Base-by-base conservation (phyloP, 2,888 invertebrate species). In the Lithophane socia region DNA sequence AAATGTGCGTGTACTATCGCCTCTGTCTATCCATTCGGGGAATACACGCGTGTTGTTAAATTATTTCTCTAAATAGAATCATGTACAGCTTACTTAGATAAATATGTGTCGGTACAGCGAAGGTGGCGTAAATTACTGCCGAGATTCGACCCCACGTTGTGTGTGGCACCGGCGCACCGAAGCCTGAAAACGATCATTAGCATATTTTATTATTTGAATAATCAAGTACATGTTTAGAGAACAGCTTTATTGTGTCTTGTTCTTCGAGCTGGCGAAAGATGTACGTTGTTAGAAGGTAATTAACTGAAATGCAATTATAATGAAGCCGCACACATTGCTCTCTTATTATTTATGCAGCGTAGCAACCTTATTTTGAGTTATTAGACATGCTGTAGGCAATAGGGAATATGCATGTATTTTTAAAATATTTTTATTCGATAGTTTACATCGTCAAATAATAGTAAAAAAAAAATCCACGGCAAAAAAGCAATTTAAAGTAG, bases 151-250 rank as follows among this genome's bases (percentile, higher is more conserved):
- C 98, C 87, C 97, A 94, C 7, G 97, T 91, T 0, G 98, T 98
- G 42, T 97, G 97, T 0, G 98, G 98, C 8, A 98, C 97, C 0
- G 98, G 98, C 0, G 98, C 98, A 0, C 98, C 98, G 87, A 98
- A 98, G 83, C 98, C 98, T 98, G 90, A 4, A 92, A 91, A 79
- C 12, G 8, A 29, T 42, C 1, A 72, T 82, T 76, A 61, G 77
- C 84, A 84, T 85, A 79, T 72, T 76, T 79, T 72, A 79, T 73
- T 66, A 72, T 71, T 61, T 71, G 67, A 83, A 83, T 82, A 79
- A 65, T 72, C 18, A 60, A 24, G n/a, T 12, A 65, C 58, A 37
- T 60, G 70, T 37, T 61, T 76, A 68, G 29, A 58, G 56, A 72
- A 65, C 12, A 68, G 67, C 54, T 61, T 70, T 37, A 66, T 75